A percentile compares a stretch with the other conserved stretches of the same genome.
These are phyloP conservation scores for Macropodus opercularis DNA, from an alignment of 2,797 vertebrate species.

Conservation along the genomic window DNA sequence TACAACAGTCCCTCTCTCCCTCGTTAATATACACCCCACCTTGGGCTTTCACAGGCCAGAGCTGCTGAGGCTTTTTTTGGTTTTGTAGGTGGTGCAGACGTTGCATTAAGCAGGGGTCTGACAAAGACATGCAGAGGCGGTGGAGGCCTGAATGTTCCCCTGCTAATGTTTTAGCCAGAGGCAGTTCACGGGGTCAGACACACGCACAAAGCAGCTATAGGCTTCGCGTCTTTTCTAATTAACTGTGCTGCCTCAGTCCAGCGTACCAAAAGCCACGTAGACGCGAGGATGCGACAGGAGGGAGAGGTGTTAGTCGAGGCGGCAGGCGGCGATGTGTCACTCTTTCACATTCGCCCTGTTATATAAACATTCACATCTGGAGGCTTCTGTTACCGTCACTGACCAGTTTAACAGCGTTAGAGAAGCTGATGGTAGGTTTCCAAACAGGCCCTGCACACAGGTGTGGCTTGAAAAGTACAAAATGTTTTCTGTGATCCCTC, in stretches of 20 bases:
- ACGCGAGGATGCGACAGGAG: constrained; percentile 27
- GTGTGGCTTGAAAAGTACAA: constrained; percentile 5
- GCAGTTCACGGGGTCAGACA: constrained; percentile 67
- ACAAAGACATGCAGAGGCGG: constrained; percentile 40
- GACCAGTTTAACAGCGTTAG: neutral
- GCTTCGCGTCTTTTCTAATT: constrained; percentile 68
- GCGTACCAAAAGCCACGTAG: constrained; percentile 34
- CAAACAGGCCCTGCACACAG: neutral
- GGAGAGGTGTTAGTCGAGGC: neutral
- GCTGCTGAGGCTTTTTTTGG: constrained; percentile 38
- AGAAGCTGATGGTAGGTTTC: neutral
- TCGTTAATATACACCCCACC: constrained; percentile 59
- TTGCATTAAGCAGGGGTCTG: constrained; percentile 24
- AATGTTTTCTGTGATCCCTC: constrained; percentile 13
- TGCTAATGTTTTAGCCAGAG: constrained; percentile 68
- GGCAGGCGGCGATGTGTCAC: neutral
- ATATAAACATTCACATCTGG: too few species aligned
- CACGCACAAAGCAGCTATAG: constrained; percentile 28
- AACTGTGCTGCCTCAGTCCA: constrained; percentile 42
- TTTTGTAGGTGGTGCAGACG: constrained; percentile 34
- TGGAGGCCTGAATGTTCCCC: constrained; percentile 52
- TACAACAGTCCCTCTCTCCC: constrained; percentile 41
- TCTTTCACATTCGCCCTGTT: neutral
- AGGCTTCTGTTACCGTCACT: neutral
- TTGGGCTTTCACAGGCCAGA: constrained; percentile 20